These are phyloP conservation scores for Leptinotarsa juncta DNA, from an alignment of 2,888 invertebrate genomes.

Conservation along the genomic window DNA sequence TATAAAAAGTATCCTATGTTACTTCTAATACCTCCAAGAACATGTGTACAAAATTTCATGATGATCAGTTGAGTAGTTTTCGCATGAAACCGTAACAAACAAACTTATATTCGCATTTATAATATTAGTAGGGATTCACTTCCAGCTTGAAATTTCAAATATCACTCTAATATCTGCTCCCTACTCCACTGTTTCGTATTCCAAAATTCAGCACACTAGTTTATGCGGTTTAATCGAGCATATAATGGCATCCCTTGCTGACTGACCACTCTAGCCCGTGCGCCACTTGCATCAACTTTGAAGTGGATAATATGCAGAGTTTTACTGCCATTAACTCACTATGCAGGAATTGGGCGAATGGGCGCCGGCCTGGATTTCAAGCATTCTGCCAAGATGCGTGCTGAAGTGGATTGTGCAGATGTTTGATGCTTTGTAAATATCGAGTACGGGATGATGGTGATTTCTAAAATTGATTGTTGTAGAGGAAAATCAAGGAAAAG, in stretches of 20 bases:
- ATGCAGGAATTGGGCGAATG: slow-evolving; percentile 16
- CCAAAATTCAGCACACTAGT: slow-evolving; percentile 55
- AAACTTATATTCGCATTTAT: too few species aligned
- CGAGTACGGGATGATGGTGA: background rate
- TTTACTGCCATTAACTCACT: slow-evolving; percentile 57
- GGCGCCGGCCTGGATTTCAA: background rate
- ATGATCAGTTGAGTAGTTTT: too few species aligned
- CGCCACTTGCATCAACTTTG: slow-evolving; percentile 52
- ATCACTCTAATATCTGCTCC: background rate
- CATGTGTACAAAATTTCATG: too few species aligned
- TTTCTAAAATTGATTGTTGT: background rate
- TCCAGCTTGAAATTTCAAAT: too few species aligned
- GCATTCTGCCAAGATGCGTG: background rate
- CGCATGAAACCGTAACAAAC: too few species aligned
- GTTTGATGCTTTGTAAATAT: background rate
- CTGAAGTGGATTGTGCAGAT: background rate
- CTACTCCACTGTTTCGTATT: slow-evolving; percentile 55
- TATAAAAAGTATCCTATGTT: too few species aligned
- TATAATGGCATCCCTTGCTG: slow-evolving; percentile 58
- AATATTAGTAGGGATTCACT: too few species aligned
- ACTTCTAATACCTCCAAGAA: too few species aligned
- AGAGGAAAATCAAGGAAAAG: background rate
- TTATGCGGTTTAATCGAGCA: slow-evolving; percentile 63
- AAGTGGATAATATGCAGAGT: slow-evolving; percentile 55
- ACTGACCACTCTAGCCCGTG: slow-evolving; percentile 57